These are phyloP conservation scores for Mnemiopsis leidyi DNA, from an alignment of 37 sponge, comb jelly and placozoan species.

Conservation along the genomic window DNA sequence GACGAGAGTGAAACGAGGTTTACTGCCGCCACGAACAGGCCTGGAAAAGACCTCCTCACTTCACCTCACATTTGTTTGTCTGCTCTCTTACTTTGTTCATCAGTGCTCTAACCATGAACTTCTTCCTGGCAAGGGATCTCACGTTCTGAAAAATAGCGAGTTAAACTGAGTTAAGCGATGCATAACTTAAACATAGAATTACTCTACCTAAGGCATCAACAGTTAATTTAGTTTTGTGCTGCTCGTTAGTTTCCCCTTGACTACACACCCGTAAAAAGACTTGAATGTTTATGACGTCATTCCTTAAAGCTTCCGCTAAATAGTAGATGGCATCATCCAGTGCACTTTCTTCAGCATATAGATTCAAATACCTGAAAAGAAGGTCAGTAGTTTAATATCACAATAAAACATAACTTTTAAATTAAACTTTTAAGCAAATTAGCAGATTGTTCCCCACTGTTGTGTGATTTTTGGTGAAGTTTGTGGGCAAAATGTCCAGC, in stretches of 20 bases:
- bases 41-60: constrained; percentile 3
- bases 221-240: too few species aligned
- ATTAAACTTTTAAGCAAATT: too few species aligned
- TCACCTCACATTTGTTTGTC: constrained; percentile 33
- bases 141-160: constrained; percentile 75
- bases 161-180: too few species aligned
- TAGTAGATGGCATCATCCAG: constrained; percentile 96
- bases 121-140: constrained; percentile 84
- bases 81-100: constrained; percentile 79
- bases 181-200: neutral
- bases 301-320: constrained; percentile 92
- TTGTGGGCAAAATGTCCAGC: too few species aligned
- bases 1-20: too few species aligned
- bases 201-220: too few species aligned
- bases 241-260: too few species aligned
- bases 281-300: constrained; percentile 80
- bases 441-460: too few species aligned
- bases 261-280: constrained; percentile 87
- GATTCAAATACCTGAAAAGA: constrained; percentile 71
- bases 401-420: too few species aligned
- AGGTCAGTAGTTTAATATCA: too few species aligned
- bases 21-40: too few species aligned
- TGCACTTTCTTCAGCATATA: constrained; percentile 96
- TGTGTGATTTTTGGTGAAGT: too few species aligned
- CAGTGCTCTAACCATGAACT: constrained; percentile 91